Evolutionary conservation across 2,113 vertebrate genomes (phyloP).

Genomic region (Ifrita kowaldi): DNA sequence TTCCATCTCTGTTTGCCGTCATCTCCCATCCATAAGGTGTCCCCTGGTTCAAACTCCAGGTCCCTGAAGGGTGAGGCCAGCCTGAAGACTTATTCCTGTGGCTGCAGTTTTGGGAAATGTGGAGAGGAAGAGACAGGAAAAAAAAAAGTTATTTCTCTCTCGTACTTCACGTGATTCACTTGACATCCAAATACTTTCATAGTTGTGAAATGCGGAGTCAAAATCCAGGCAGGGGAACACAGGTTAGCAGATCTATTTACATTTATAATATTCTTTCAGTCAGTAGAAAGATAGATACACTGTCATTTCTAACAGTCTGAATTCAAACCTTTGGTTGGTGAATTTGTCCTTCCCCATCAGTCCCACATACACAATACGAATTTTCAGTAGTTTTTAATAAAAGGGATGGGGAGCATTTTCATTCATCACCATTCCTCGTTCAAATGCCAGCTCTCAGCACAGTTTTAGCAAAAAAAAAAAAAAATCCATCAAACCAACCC

Average conservation of each 20-base stretch:
- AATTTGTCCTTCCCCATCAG: not conserved
- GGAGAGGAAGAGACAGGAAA: rapidly evolving
- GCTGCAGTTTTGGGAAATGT: constrained; percentile 61
- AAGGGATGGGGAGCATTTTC: not conserved
- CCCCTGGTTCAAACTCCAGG: constrained; percentile 89
- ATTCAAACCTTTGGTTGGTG: not conserved
- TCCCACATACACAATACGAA: not conserved
- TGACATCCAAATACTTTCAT: not conserved
- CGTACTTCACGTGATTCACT: not conserved
- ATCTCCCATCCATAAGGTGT: constrained; percentile 97
- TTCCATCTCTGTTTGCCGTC: constrained; percentile 90
- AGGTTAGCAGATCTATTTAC: not conserved
- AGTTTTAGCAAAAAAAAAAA: not conserved
- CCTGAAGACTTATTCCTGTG: constrained; percentile 92
- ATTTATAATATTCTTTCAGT: not conserved
- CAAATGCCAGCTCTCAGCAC: not conserved
- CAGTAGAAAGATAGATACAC: not conserved
- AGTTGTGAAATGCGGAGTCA: not conserved
- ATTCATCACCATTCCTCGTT: not conserved
- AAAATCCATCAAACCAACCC: not conserved
- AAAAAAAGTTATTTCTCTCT: not conserved
- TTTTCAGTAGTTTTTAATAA: not conserved
- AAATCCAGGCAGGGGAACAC: not conserved
- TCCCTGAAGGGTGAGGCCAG: constrained; percentile 89
- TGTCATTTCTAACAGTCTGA: not conserved